These are phyloP conservation scores for Leistus spinibarbis DNA, from an alignment of 2,888 invertebrate species.

Conservation along the genomic window DNA sequence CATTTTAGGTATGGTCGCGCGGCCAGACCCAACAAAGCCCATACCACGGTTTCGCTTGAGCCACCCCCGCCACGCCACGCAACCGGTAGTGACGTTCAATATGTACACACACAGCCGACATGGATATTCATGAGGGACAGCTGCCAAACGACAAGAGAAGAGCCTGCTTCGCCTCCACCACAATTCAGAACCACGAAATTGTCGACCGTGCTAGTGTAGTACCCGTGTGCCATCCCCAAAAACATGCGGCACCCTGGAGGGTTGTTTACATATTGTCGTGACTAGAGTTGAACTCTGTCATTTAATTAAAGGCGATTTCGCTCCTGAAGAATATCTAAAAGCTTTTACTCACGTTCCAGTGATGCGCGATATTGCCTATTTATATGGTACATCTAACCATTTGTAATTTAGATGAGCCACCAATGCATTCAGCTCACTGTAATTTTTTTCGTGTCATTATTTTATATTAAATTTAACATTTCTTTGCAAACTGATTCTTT, in stretches of 20 bases:
- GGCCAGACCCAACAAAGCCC: not conserved
- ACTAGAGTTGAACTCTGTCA: conserved; percentile 23
- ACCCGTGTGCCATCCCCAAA: not conserved
- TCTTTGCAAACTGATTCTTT: too few relatives aligned
- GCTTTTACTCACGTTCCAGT: not conserved
- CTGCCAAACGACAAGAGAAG: conserved; percentile 1
- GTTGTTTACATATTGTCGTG: conserved; percentile 30
- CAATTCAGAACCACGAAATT: not conserved
- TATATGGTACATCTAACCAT: too few relatives aligned
- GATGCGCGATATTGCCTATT: not conserved
- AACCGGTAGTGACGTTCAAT: conserved; percentile 1
- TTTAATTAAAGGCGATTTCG: conserved; percentile 32
- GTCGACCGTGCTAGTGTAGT: not conserved
- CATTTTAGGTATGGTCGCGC: not conserved
- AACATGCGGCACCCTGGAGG: conserved; percentile 11
- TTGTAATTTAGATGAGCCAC: too few relatives aligned
- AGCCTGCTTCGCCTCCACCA: not conserved
- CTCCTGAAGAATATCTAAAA: not conserved
- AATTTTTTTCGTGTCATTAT: too few relatives aligned
- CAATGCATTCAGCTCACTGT: too few relatives aligned
- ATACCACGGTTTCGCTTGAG: not conserved
- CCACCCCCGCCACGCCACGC: too few relatives aligned
- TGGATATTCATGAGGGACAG: conserved; percentile 35
- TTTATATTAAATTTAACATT: too few relatives aligned
- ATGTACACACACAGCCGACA: not conserved